These are phyloP conservation scores for Trypoxylon attenuatum DNA, from an alignment of 2,888 invertebrate species.

Conservation along the genomic window DNA sequence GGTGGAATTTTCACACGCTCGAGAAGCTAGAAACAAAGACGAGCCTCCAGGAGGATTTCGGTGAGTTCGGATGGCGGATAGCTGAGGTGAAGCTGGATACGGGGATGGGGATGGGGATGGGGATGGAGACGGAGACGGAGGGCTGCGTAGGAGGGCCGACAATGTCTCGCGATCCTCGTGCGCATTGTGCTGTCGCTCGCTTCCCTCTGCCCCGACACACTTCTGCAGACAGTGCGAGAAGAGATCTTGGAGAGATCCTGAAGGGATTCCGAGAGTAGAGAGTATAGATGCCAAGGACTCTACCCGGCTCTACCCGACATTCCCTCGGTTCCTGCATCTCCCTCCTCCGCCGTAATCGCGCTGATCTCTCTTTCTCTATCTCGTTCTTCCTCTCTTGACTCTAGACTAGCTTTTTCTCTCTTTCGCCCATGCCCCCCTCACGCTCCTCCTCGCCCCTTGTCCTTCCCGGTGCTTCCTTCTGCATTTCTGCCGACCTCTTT, in stretches of 20 bases:
- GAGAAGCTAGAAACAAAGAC: constrained; percentile 61
- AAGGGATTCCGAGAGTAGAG: constrained; percentile 51
- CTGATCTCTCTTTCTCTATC: constrained; percentile 29
- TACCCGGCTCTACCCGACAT: constrained; percentile 35
- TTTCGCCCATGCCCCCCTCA: constrained; percentile 14
- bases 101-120: constrained; percentile 7
- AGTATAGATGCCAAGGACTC: constrained; percentile 51
- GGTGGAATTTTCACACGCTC: constrained; percentile 59
- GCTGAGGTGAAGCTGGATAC: too few relatives aligned
- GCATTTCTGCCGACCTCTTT: background rate
- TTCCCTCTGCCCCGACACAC: background rate
- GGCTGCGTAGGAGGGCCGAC: constrained; percentile 45
- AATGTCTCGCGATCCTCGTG: constrained; percentile 56
- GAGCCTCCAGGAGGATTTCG: constrained; percentile 50
- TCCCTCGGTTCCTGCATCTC: constrained; percentile 31
- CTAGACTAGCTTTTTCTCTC: constrained; percentile 3
- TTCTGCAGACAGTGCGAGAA: constrained; percentile 40
- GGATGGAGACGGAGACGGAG: constrained; percentile 13
- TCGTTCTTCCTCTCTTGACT: constrained; percentile 3
- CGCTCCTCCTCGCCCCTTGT: constrained; percentile 1
- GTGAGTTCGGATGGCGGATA: constrained; percentile 36
- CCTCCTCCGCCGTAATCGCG: constrained; percentile 33
- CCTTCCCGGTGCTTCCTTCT: constrained; percentile 1
- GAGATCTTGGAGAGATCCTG: constrained; percentile 57
- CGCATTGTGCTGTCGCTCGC: constrained; percentile 55